These are phyloP conservation scores for Glaucomys volans DNA, from an alignment of 2,113 vertebrate species.

Conservation along the genomic window DNA sequence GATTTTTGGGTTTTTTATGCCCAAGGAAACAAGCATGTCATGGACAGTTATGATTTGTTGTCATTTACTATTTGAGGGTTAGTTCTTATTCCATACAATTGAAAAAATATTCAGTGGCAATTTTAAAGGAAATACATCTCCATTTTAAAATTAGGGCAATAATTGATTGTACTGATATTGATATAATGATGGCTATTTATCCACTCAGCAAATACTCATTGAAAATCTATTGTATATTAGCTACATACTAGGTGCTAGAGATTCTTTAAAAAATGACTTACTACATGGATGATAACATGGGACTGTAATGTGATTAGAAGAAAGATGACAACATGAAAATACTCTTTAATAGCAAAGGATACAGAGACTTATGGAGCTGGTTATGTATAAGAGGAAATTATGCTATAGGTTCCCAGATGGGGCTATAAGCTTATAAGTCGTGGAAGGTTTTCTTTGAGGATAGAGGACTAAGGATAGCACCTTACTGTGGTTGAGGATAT, in stretches of 20 bases:
- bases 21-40: neutral
- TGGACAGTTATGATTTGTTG: neutral
- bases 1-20: neutral
- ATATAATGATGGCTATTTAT: slow-evolving; percentile 10
- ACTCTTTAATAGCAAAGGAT: slow-evolving; percentile 1
- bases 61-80: slow-evolving; percentile 47
- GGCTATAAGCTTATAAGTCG: neutral
- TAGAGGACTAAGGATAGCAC: neutral
- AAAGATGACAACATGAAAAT: neutral
- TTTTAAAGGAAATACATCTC: slow-evolving; percentile 39
- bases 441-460: neutral
- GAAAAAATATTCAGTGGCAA: neutral
- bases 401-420: neutral
- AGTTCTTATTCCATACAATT: slow-evolving; percentile 42
- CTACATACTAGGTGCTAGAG: neutral
- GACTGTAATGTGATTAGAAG: neutral
- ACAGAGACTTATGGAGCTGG: neutral
- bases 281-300: neutral
- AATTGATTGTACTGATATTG: neutral
- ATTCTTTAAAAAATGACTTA: neutral
- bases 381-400: neutral
- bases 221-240: neutral
- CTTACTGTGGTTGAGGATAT: neutral
- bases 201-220: neutral
- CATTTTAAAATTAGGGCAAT: neutral